Evolutionary conservation across 2,888 invertebrate genomes (phyloP), one percentile per base, ranked within the genome.

Genomic region (Cetonia aurata): DNA sequence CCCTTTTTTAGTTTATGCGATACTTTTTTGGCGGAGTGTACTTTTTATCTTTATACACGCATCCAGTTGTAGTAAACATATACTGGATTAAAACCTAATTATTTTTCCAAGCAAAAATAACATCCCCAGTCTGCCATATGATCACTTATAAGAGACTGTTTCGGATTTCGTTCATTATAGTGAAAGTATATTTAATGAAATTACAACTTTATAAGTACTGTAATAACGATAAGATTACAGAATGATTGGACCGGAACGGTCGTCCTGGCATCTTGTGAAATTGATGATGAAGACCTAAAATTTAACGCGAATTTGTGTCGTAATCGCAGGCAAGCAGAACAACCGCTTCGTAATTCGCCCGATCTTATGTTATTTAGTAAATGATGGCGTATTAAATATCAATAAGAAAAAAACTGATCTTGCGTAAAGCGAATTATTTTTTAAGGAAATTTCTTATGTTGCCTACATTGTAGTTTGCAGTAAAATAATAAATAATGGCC

Each of bases 221-320:
- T 60, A 46, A 60, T 60, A 46, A 46, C 31, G 46, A 46, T 15
- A 46, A 60, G 19, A 60, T 60, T 60, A 60, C 46, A 25, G 19
- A 60, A 60, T 60, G 46, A 59, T 44, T 19, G 59, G 19, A 60
- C 60, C 31, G 12, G 46, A 60, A 44, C 31, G 46, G 6, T 46
- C 46, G 6, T 31, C 60, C 46, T 19, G 44, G 42, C 15, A 46
- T 46, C 25, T 46, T 31, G 60, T 60, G 46, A 60, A 60, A 60
- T 60, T 60, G 46, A 44, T 60, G 55, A 56, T 56, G 46, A 60
- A 60, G 60, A 60, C 60, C 60, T 60, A 13, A 60, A 60, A 48
- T 60, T 46, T 60, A 46, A 60, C 60, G 44, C 60, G 25, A 46
- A 46, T 46, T 46, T 46, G 25, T 60, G n/a, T 60, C 41, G 46